Evolutionary conservation across 2,113 vertebrate species (phyloP), one percentile per base, ranked within the genome.

Genomic region (Perccottus glenii): DNA sequence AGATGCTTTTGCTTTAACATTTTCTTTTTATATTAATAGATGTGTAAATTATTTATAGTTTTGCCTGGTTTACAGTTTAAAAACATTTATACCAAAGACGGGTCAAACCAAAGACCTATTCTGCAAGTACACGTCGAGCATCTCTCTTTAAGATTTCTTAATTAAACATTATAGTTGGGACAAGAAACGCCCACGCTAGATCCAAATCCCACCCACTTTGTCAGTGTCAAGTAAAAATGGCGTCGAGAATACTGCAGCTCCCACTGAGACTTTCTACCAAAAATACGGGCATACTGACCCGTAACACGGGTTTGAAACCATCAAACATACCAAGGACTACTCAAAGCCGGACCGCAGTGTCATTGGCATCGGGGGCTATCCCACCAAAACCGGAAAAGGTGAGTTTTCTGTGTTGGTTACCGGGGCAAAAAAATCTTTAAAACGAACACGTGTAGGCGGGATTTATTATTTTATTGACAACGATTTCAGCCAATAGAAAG

Each of bases 381-480:
- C 89, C 95, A 45, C 95, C 96, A 1, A 96, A 94, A 77, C 96
- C 96, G 0, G 92, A 93, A 60, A 96, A 96, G 93, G 96, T 96
- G 87, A 94, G 94, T 70, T 50, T 65, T 16, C 36, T 32, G 5
- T 3, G 14, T 43, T 5, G 1, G 0, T 35, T 56, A 48, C 55
- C n/a, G 5, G 60, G 4, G 4, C 5, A 33, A 44, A 15, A 16
- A 43, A 49, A 58, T 8, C 1, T 10, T 38, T 63, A 40, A 5
- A 14, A 5, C 53, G 0, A 1, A 14, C n/a, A 58, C 33, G 64
- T 40, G 36, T 45, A 4, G 83, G 84, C 67, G 83, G 80, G 73
- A 32, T 40, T 16, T 45, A 11, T 4, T 0, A 0, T 0, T 48
- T 1, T 2, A 52, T 14, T 76, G 85, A 85, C 81, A 67, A 0